Percentiles rank a stretch among this genome's conserved stretches.
phyloP scores from a whole-genome alignment of 2,113 vertebrate species.

The Camelus bactrianus region DNA sequence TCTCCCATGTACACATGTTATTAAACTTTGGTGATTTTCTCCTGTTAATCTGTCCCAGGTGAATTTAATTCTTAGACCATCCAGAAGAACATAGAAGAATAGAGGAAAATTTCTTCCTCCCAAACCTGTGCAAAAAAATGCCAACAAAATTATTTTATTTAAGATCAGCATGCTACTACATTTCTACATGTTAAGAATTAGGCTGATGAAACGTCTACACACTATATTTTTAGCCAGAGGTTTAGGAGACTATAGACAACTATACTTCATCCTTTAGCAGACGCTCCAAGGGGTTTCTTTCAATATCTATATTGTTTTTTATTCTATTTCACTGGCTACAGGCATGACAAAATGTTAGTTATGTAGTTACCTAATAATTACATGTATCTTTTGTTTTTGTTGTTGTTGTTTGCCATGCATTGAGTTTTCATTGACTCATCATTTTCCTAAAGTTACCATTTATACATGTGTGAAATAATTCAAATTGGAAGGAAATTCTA shows the following conservation, averaged over 20 bases:
- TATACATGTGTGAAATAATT: background rate
- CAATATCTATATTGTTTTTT: background rate
- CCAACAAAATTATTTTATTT: background rate
- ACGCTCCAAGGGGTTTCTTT: background rate
- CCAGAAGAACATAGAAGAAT: background rate
- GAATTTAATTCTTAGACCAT: background rate
- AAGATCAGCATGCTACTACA: background rate
- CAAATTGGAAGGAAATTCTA: background rate
- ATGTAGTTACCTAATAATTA: background rate
- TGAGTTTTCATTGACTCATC: background rate
- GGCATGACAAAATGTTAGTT: background rate
- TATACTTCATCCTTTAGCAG: background rate
- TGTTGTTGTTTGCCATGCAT: background rate
- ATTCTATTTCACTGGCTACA: background rate
- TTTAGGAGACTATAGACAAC: background rate
- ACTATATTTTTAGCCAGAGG: background rate
- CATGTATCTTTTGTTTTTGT: background rate
- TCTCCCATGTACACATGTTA: too few species aligned
- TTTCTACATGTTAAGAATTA: background rate
- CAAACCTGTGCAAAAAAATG: background rate
- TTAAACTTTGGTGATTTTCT: background rate
- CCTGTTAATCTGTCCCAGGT: background rate
- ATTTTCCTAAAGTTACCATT: background rate
- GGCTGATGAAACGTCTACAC: background rate
- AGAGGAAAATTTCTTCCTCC: background rate